Evolutionary conservation across 2,113 vertebrate species (phyloP).

Genomic region (Nycticorax nycticorax): DNA sequence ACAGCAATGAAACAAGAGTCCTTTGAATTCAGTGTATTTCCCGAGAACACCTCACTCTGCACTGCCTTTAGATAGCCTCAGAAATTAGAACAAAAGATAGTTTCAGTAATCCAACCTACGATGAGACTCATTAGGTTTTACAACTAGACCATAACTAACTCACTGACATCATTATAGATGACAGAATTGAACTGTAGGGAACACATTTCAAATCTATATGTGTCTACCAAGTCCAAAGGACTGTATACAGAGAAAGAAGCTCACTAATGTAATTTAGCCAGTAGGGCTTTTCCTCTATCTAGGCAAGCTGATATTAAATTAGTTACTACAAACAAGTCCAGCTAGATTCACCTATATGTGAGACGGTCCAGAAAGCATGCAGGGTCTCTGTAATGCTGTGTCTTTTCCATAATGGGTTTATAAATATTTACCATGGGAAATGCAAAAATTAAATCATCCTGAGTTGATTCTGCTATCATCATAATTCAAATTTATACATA

Average conservation of each 20-base stretch:
- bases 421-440: slow-evolving; percentile 59
- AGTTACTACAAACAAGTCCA: slow-evolving; percentile 37
- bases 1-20: background rate
- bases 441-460: slow-evolving; percentile 28
- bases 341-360: background rate
- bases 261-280: slow-evolving; percentile 10
- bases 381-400: background rate
- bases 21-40: background rate
- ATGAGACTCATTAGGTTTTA: background rate
- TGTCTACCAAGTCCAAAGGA: slow-evolving; percentile 6
- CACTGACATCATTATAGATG: background rate
- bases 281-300: background rate
- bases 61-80: background rate
- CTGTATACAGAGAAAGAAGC: background rate
- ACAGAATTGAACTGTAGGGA: slow-evolving; percentile 41
- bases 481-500: slow-evolving; percentile 17
- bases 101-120: background rate
- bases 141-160: background rate
- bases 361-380: background rate
- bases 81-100: background rate
- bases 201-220: background rate
- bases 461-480: slow-evolving; percentile 28
- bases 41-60: background rate
- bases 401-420: slow-evolving; percentile 41
- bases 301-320: slow-evolving; percentile 38